Evolutionary conservation across 2,797 vertebrate genomes (phyloP).

Genomic region (Myoxocephalus aenaeus): DNA sequence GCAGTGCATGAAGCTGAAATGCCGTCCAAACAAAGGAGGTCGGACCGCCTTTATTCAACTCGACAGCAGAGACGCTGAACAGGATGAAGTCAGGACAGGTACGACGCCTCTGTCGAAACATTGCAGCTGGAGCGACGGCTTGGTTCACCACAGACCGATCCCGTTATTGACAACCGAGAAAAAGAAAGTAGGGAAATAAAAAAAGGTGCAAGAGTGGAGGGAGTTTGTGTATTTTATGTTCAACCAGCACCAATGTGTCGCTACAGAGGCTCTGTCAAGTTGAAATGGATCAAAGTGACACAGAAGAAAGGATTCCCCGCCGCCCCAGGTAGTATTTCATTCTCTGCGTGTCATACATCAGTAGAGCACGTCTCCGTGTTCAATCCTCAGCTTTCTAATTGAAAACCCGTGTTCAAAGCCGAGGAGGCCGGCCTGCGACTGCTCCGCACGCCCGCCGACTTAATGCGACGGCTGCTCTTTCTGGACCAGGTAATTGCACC

Average conservation of each 20-base stretch:
- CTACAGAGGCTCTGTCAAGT: slow-evolving; percentile 22
- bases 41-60: slow-evolving; percentile 35
- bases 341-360: slow-evolving; percentile 38
- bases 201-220: background rate
- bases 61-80: slow-evolving; percentile 55
- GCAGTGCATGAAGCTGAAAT: slow-evolving; percentile 55
- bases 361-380: slow-evolving; percentile 28
- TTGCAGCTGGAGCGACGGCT: slow-evolving; percentile 23
- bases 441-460: slow-evolving; percentile 32
- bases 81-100: slow-evolving; percentile 36
- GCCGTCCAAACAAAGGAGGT: slow-evolving; percentile 50
- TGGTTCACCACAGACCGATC: slow-evolving; percentile 8
- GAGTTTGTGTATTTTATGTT: background rate
- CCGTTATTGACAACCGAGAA: slow-evolving; percentile 10
- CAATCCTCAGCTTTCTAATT: slow-evolving; percentile 62
- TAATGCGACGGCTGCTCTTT: slow-evolving; percentile 63
- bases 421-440: slow-evolving; percentile 10
- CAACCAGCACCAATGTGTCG: slow-evolving; percentile 6
- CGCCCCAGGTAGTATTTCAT: slow-evolving; percentile 31
- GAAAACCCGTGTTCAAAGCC: slow-evolving; percentile 66
- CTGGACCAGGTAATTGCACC: slow-evolving; percentile 69
- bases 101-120: slow-evolving; percentile 31
- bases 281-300: slow-evolving; percentile 46
- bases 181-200: background rate
- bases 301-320: slow-evolving; percentile 39